These are phyloP conservation scores for Argopecten irradians DNA, from an alignment of 1,140 invertebrate genomes.

Conservation along the genomic window DNA sequence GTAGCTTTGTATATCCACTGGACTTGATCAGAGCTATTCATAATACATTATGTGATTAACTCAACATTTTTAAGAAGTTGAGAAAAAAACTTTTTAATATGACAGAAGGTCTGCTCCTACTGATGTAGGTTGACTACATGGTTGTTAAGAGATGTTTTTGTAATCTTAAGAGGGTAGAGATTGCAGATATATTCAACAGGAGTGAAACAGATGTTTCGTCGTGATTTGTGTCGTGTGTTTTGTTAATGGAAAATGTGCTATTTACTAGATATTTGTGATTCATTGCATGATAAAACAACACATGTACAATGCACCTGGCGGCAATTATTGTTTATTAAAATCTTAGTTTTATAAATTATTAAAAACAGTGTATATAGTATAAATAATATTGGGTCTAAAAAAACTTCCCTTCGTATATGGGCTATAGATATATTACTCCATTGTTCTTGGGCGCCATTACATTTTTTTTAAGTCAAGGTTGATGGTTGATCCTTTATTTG, in stretches of 20 bases:
- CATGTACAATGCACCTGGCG: not conserved
- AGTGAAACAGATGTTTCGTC: not conserved
- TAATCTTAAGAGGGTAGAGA: not conserved
- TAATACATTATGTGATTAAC: not conserved
- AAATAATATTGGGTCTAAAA: too few species aligned
- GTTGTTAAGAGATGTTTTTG: not conserved
- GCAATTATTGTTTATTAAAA: too few species aligned
- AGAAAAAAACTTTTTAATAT: not conserved
- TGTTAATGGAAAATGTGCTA: not conserved
- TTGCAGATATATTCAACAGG: not conserved
- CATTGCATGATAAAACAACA: too few species aligned
- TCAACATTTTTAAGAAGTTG: not conserved
- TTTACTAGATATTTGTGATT: too few species aligned
- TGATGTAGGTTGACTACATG: not conserved
- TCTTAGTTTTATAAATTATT: too few species aligned
- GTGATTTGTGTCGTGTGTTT: not conserved
- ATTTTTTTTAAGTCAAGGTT: too few species aligned
- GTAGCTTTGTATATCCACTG: not conserved
- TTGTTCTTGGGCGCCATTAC: too few species aligned
- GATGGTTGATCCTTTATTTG: too few species aligned
- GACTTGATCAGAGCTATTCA: not conserved
- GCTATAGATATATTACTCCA: too few species aligned
- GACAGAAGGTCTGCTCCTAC: not conserved
- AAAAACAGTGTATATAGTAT: too few species aligned
- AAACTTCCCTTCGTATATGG: too few species aligned